Base-by-base conservation (phyloP, 2,113 vertebrate genomes). In the Trichechus manatus region DNA sequence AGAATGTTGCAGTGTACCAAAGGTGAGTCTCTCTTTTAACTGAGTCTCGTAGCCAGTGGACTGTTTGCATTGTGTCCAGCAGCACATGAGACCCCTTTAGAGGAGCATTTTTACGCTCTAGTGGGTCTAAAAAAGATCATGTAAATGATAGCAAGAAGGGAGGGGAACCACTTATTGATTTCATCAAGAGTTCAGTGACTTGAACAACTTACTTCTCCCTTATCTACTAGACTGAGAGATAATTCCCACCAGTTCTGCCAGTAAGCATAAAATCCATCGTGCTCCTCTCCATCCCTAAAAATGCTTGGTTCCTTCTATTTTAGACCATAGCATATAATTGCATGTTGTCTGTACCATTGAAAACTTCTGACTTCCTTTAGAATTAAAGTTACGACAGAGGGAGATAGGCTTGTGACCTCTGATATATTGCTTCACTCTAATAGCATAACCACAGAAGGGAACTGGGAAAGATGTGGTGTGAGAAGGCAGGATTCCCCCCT, bases 1-100 rank as follows among this genome's bases (percentile, higher is more conserved):
- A 99, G 99, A 96, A 99, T 99, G 97, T 97, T 99, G 59, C 99
- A 99, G 92, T 99, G 99, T 98, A 99, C 99, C 70, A 99, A 99
- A 99, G 99, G 99, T 99, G 88, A 98, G 97, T 9, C 63, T 9
- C 20, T 6, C 13, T 81, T 47, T 25, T 42, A 5, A 29, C 20
- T 59, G 11, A 8, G 6, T 31, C 47, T 27, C 33, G 0, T 22
- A 0, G 53, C 20, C 74, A 29, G 1, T 0, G 23, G 6, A 23
- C 39, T 72, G 22, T 31, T 89, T 2, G 13, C 56, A 3, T 0
- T 47, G 1, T 78, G 20, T 53, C 79, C 33, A 13, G 1, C 9
- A 79, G 64, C 9, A 0, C 33, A 11, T 0, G 59, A 50, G 68
- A 33, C 36, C 61, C 25, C 22, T 0, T 0, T 4, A n/a, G 27